Evolutionary conservation across 2,113 vertebrate species (phyloP), one percentile per base, ranked within the genome.

Genomic region (Oncorhynchus keta): DNA sequence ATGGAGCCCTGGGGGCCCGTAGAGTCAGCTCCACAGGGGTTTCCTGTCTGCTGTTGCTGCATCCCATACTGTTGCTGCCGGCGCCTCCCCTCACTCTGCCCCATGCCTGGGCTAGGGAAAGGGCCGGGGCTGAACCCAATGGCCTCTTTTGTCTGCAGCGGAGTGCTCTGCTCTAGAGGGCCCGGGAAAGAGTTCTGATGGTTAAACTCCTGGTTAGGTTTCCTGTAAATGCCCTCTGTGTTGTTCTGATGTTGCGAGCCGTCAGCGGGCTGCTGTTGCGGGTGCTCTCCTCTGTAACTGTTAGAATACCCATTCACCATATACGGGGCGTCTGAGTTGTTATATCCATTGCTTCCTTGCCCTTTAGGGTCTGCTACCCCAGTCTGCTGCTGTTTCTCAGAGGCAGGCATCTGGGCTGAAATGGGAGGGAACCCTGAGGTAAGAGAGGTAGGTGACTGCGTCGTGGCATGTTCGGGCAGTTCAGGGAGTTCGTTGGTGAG

Each of bases 401-500:
- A 94, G 87, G 91, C 88, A 76, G 95, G 92, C 91, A 93, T 94
- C 87, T 94, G 94, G 85, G 88, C 87, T 82, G 93, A 94, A 91
- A 80, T 89, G 84, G 92, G 91, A 89, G 92, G 91, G 89, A 95
- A 94, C 89, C 96, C 96, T 98, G 97, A 98, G 96, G 93, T 96
- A 94, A 95, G 92, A 91, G 92, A 79, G n/a, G 80, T 55, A 16
- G 49, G 89, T 82, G 93, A 91, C 87, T 93, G 91, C n/a, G 90
- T 90, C 88, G 89, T 85, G 59, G 2, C 20, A 12, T 62, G 20
- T 22, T 62, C 20, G 2, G 59, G 59, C 59, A 62, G n/a, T 62
- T 62, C n/a, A 22, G 49, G 59, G 59, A n/a, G n/a, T 62, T 62
- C 59, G 2, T 89, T 95, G 92, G 79, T 83, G 83, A 71, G 94